A percentile compares a stretch with the other conserved stretches of the same genome.
Evolutionary conservation across 2,797 vertebrate species (phyloP).

Genomic region (Gobio occitaniae): DNA sequence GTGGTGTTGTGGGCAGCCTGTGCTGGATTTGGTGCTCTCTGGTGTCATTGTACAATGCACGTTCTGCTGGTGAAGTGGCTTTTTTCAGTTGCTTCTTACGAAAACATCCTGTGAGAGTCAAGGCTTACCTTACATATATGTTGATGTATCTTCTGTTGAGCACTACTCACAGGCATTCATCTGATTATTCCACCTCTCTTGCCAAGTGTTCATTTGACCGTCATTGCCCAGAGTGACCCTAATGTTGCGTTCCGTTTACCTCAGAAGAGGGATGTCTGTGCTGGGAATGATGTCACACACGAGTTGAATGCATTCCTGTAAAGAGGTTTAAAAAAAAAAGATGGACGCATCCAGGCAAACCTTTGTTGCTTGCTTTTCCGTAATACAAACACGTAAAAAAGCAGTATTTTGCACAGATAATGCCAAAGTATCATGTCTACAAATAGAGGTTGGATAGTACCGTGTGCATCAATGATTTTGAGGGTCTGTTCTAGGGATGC

Average conservation of each 20-base stretch:
- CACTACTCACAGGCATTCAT: not conserved
- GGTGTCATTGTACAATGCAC: not conserved
- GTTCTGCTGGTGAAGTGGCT: not conserved
- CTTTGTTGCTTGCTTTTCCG: not conserved
- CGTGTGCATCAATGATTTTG: not conserved
- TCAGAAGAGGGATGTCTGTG: not conserved
- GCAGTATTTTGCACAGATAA: not conserved
- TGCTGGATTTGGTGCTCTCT: too few species aligned
- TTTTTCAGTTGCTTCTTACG: not conserved
- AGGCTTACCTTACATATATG: not conserved
- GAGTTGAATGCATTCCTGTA: too few species aligned
- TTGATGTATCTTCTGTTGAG: not conserved
- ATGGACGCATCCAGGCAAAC: not conserved
- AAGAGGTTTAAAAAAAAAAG: too few species aligned
- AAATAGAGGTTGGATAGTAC: not conserved
- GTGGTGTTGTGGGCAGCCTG: too few species aligned
- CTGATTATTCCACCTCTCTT: not conserved
- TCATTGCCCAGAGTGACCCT: not conserved
- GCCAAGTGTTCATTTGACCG: not conserved
- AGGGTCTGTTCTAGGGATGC: too few species aligned
- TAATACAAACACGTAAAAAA: not conserved
- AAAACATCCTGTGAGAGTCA: not conserved
- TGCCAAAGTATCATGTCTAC: not conserved
- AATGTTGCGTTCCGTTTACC: not conserved
- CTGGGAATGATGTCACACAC: too few species aligned